phyloP scores from a whole-genome alignment of 2,113 vertebrate genomes.

The Lates calcarifer region DNA sequence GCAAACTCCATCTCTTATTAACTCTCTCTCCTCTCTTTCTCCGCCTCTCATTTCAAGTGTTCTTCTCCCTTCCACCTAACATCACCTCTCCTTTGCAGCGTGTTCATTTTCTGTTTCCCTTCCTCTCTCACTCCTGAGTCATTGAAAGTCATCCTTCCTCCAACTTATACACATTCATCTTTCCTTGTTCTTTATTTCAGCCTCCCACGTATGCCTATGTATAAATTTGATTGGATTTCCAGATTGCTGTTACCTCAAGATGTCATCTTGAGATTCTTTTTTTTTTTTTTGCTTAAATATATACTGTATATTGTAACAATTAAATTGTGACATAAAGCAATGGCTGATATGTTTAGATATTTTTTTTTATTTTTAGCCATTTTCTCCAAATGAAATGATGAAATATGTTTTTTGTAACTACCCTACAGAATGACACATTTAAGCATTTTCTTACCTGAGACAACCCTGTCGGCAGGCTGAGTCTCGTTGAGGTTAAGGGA shows the following conservation, averaged over 20 bases:
- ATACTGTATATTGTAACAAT: no score
- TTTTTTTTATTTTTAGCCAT: no score
- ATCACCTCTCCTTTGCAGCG: slow-evolving; percentile 20
- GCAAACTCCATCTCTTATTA: slow-evolving; percentile 59
- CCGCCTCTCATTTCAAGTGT: slow-evolving; percentile 4
- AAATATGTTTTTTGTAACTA: no score
- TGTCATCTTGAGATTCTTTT: background rate
- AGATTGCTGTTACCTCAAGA: background rate
- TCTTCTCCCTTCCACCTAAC: slow-evolving; percentile 1
- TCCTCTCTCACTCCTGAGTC: background rate
- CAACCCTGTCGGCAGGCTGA: no score
- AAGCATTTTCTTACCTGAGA: no score
- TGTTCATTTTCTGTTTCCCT: slow-evolving; percentile 6
- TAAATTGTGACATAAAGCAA: background rate
- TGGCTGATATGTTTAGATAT: no score
- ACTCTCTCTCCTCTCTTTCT: slow-evolving; percentile 15
- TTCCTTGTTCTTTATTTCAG: background rate
- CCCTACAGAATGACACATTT: no score
- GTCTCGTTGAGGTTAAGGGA: no score
- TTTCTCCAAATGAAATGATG: no score
- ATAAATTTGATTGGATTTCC: background rate
- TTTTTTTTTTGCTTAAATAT: background rate
- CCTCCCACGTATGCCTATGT: background rate
- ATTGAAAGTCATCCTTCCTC: slow-evolving; percentile 1
- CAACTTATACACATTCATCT: background rate